These are phyloP conservation scores for Brachionus asplanchnoidis DNA, from an alignment of 1,140 invertebrate species.

Conservation along the genomic window DNA sequence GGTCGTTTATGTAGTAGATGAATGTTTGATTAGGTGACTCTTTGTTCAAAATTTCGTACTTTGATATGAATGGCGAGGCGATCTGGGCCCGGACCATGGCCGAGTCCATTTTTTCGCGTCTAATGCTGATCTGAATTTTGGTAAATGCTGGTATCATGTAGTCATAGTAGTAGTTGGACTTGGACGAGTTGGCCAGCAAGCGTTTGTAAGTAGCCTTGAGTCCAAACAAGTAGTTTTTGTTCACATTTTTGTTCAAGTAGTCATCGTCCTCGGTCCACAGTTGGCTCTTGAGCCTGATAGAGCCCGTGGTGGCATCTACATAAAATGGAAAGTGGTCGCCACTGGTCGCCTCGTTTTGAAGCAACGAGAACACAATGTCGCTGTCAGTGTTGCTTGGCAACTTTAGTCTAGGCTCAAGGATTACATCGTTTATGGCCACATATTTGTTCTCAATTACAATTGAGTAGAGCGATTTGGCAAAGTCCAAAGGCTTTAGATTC, in stretches of 20 bases:
- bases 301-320: background rate
- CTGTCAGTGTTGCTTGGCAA: background rate
- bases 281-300: background rate
- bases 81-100: background rate
- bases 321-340: constrained; percentile 12
- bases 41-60: constrained; percentile 35
- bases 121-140: background rate
- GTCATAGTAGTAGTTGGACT: constrained; percentile 9
- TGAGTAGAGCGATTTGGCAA: background rate
- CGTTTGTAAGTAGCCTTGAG: constrained; percentile 29
- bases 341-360: background rate
- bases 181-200: background rate
- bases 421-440: background rate
- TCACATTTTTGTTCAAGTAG: background rate
- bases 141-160: constrained; percentile 41
- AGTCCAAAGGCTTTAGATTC: constrained; percentile 19
- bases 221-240: constrained; percentile 14
- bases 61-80: background rate
- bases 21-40: constrained; percentile 13
- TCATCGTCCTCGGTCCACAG: background rate
- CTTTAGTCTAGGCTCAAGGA: constrained; percentile 4
- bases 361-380: background rate
- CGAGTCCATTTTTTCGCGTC: background rate
- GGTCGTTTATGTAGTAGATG: constrained; percentile 25
- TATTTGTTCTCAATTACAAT: constrained; percentile 16